These are phyloP conservation scores for Drosophila biarmipes DNA, from an alignment of 1,140 invertebrate species.

Conservation along the genomic window DNA sequence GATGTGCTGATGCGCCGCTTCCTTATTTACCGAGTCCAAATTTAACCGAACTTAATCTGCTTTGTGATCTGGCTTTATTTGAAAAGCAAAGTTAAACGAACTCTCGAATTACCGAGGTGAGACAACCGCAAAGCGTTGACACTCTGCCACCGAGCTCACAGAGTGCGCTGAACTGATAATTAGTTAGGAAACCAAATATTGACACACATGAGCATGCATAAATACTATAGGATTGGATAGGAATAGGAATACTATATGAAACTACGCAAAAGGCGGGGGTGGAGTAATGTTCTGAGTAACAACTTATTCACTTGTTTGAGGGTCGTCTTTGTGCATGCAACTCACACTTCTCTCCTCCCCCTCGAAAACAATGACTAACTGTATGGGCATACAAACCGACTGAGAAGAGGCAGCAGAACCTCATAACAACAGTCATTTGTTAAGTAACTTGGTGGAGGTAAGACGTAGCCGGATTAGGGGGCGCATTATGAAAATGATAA, in stretches of 20 bases:
- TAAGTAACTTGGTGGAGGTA: conserved; percentile 22
- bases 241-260: conserved; percentile 16
- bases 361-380: conserved; percentile 51
- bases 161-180: conserved; percentile 82
- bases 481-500: conserved; percentile 53
- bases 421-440: conserved; percentile 64
- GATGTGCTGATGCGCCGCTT: no score
- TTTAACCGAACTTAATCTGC: conserved; percentile 29
- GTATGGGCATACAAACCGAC: conserved; percentile 26
- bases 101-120: conserved; percentile 47
- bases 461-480: conserved; percentile 8
- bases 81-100: conserved; percentile 76
- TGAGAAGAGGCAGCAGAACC: conserved; percentile 35
- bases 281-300: conserved; percentile 21
- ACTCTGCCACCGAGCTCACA: conserved; percentile 29
- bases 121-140: conserved; percentile 54
- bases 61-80: conserved; percentile 42
- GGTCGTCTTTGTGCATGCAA: conserved; percentile 55
- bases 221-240: conserved; percentile 26
- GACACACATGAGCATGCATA: conserved; percentile 65
- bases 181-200: conserved; percentile 81
- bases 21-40: conserved; percentile 41
- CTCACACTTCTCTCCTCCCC: conserved; percentile 17
- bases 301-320: conserved; percentile 28
- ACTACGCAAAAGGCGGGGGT: conserved; percentile 3